phyloP scores from a whole-genome alignment of 1,140 invertebrate genomes.

The Archegozetes longisetosus region DNA sequence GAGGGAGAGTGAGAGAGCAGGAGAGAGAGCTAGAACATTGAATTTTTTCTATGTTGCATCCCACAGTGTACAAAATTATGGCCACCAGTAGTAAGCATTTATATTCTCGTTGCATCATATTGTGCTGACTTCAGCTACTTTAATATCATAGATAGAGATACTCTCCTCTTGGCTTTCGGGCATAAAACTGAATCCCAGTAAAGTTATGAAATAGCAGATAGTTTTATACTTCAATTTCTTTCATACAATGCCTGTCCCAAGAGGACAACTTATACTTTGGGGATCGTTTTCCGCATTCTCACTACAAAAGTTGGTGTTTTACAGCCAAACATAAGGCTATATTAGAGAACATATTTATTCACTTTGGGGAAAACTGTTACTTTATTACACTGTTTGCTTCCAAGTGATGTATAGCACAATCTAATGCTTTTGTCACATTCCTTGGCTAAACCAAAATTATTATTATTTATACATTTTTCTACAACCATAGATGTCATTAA shows the following conservation, averaged over 20 bases:
- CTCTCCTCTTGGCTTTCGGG: neutral
- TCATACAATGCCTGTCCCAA: neutral
- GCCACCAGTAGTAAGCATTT: neutral
- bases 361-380: neutral
- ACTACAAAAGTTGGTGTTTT: neutral
- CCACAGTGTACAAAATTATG: too few species aligned
- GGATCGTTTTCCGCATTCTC: neutral
- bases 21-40: too few species aligned
- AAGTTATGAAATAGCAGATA: neutral
- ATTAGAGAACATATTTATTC: neutral
- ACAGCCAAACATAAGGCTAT: neutral
- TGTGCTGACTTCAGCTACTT: neutral
- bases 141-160: neutral
- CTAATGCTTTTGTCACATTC: neutral
- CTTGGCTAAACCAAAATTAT: neutral
- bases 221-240: neutral
- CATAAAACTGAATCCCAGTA: neutral
- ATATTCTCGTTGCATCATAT: neutral
- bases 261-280: neutral
- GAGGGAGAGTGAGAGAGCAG: too few species aligned
- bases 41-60: too few species aligned
- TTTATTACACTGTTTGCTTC: neutral
- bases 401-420: neutral
- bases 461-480: neutral
- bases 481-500: neutral